Evolutionary conservation across 2,888 invertebrate genomes (phyloP).

Genomic region (Polylopha cassiicola): DNA sequence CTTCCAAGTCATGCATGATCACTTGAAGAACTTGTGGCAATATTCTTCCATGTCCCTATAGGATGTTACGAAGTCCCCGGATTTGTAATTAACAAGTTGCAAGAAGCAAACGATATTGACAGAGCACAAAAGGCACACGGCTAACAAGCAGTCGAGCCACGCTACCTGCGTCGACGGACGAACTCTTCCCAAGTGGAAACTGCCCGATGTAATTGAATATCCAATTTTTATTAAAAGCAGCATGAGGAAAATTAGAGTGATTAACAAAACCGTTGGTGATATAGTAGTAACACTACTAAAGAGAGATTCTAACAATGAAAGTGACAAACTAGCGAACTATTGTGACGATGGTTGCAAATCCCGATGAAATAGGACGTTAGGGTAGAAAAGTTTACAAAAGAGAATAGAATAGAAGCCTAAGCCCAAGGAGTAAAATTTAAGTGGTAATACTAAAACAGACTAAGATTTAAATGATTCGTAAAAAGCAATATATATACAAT

Average conservation of each 20-base stretch:
- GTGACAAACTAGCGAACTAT: too few relatives aligned
- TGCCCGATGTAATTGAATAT: slow-evolving; percentile 52
- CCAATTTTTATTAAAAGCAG: slow-evolving; percentile 66
- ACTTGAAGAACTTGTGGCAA: slow-evolving; percentile 53
- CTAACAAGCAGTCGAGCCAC: slow-evolving; percentile 84
- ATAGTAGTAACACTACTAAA: slow-evolving; percentile 14
- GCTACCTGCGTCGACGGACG: slow-evolving; percentile 88
- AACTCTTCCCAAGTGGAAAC: slow-evolving; percentile 74
- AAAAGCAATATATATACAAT: slow-evolving; percentile 8
- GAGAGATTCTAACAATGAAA: too few relatives aligned
- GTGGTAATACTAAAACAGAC: slow-evolving; percentile 18
- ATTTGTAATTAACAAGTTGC: slow-evolving; percentile 74
- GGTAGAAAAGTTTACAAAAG: too few relatives aligned
- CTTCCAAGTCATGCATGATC: slow-evolving; percentile 29
- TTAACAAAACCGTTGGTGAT: slow-evolving; percentile 32
- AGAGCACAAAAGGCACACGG: slow-evolving; percentile 81
- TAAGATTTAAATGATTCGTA: slow-evolving; percentile 2
- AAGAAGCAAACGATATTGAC: slow-evolving; percentile 81
- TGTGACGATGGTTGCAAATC: too few relatives aligned
- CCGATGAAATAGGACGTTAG: neutral
- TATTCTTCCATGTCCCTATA: slow-evolving; percentile 60
- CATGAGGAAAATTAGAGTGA: slow-evolving; percentile 68
- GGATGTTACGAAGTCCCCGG: slow-evolving; percentile 40
- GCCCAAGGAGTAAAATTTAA: neutral
- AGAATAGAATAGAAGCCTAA: too few relatives aligned